Percentiles rank a stretch among this genome's conserved stretches.
Evolutionary conservation across 2,113 vertebrate genomes (phyloP).

Genomic region (Hyperoodon ampullatus): DNA sequence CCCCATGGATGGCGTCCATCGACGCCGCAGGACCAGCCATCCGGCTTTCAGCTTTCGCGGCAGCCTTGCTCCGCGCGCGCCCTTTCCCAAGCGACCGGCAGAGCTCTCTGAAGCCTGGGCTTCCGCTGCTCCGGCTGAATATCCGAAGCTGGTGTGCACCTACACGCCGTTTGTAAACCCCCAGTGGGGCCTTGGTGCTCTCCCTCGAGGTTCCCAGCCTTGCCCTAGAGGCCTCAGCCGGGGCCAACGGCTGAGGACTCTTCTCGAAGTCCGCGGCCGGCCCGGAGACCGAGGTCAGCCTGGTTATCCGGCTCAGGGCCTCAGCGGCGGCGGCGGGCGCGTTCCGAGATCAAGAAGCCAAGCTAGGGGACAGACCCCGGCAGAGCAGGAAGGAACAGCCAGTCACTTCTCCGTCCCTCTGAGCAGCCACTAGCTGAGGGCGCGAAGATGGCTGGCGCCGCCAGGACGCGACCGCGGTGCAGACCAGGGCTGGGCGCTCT

Average conservation of each 20-base stretch:
- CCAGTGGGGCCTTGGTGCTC: background rate
- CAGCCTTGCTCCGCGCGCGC: background rate
- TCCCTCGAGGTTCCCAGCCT: background rate
- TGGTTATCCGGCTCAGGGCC: background rate
- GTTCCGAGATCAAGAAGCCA: background rate
- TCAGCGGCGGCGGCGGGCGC: rapidly evolving
- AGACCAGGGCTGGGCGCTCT: background rate
- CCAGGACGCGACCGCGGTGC: rapidly evolving
- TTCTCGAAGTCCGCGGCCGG: rapidly evolving
- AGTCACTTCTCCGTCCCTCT: background rate
- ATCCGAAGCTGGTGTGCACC: background rate
- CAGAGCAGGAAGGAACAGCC: background rate
- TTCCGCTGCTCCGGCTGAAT: background rate
- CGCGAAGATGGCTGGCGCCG: background rate
- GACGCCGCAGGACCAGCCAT: background rate
- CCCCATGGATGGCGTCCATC: background rate
- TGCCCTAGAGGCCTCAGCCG: background rate
- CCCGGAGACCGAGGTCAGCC: rapidly evolving
- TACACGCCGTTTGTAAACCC: background rate
- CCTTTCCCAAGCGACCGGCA: background rate
- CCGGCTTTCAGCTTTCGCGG: rapidly evolving
- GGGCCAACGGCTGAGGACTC: too few relatives aligned
- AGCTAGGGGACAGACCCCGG: background rate
- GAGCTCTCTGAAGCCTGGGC: background rate
- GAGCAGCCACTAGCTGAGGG: background rate